A percentile compares a stretch with the other conserved stretches of the same genome.
These are phyloP conservation scores for Apogon hyalosoma DNA, from an alignment of 2,797 vertebrate genomes.

Conservation along the genomic window DNA sequence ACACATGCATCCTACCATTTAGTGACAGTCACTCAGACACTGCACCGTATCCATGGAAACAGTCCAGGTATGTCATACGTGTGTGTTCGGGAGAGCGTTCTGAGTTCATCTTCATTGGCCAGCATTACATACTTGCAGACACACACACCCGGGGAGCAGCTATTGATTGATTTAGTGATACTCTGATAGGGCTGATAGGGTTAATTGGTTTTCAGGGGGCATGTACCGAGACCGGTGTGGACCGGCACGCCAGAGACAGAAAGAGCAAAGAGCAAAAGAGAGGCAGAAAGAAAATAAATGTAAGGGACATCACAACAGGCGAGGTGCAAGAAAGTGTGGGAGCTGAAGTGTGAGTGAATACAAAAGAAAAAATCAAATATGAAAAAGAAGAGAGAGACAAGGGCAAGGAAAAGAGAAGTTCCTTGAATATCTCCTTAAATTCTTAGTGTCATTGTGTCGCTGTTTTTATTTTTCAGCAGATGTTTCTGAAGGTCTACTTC, in stretches of 20 bases:
- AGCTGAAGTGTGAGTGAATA: constrained; percentile 21
- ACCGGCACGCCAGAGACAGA: constrained; percentile 53
- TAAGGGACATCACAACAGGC: constrained; percentile 39
- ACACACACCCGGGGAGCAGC: constrained; percentile 33
- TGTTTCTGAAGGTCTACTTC: constrained; percentile 1
- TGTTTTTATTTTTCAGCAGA: background rate
- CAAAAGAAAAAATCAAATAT: background rate
- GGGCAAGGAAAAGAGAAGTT: constrained; percentile 17
- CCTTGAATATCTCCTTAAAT: constrained; percentile 4
- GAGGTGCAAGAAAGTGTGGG: constrained; percentile 20
- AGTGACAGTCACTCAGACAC: constrained; percentile 67
- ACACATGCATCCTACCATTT: constrained; percentile 15
- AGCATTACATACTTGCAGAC: constrained; percentile 6
- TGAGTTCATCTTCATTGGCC: constrained; percentile 24
- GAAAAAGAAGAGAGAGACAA: background rate
- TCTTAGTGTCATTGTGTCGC: background rate
- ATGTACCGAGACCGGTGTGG: constrained; percentile 61
- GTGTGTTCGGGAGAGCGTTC: constrained; percentile 25
- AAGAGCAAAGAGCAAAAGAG: constrained; percentile 26
- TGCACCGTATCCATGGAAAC: constrained; percentile 75
- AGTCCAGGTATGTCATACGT: constrained; percentile 34
- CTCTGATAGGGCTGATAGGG: constrained; percentile 77
- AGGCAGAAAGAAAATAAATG: constrained; percentile 41
- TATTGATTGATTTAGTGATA: constrained; percentile 75
- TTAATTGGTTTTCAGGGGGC: constrained; percentile 83